Conservation (phyloP, 2,113 vertebrate genomes). For the Chlorocebus sabaeus region DNA sequence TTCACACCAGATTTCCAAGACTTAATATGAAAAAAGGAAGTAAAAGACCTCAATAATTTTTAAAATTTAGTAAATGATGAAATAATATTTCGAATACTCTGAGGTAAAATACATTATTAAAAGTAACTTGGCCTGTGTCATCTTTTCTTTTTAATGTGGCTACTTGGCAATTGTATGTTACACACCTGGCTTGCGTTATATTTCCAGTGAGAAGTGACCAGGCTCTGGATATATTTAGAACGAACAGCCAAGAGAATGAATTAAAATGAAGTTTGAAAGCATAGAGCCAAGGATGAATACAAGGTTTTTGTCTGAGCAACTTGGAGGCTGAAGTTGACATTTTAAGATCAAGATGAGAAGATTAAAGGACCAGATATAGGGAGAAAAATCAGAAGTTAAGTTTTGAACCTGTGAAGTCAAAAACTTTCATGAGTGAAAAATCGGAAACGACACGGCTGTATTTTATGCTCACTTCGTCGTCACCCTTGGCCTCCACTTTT, state of each 20-base stretch:
- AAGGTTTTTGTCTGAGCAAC: neutral
- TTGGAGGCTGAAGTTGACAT: neutral
- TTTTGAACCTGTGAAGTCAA: neutral
- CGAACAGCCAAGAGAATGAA: neutral
- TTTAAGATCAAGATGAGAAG: neutral
- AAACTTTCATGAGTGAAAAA: neutral
- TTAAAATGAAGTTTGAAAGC: neutral
- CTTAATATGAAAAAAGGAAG: neutral
- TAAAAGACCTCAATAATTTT: neutral
- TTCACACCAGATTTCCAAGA: neutral
- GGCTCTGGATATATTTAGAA: neutral
- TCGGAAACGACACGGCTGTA: neutral
- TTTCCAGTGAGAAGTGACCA: neutral
- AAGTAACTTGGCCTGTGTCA: neutral
- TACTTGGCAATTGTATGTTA: neutral
- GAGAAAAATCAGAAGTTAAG: neutral
- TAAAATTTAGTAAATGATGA: neutral
- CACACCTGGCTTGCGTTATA: neutral
- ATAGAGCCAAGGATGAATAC: neutral
- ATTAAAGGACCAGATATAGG: neutral
- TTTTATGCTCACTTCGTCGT: neutral
- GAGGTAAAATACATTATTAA: neutral
- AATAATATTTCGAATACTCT: neutral
- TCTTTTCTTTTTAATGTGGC: neutral
- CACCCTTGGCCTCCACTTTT: neutral